A percentile compares a stretch with the other conserved stretches of the same genome.
Conservation (phyloP, 2,888 invertebrate species). For the Pyralis farinalis region DNA sequence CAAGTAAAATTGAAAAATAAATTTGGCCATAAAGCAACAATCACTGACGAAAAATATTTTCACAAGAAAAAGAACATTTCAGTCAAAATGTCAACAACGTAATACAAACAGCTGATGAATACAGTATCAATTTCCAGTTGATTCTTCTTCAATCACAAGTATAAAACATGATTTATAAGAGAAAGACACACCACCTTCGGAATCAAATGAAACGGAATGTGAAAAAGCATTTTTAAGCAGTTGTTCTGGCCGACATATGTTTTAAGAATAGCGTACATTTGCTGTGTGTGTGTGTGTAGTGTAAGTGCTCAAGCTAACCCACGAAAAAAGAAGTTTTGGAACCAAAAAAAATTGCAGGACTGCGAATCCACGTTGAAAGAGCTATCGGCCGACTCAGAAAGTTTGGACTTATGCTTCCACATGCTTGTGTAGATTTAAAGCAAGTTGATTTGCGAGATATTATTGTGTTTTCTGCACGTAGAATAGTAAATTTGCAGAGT, state of each 20-base stretch:
- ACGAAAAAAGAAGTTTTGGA: conserved; percentile 9
- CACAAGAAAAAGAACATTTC: too few species aligned
- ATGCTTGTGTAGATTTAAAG: conserved; percentile 14
- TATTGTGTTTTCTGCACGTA: conserved; percentile 15
- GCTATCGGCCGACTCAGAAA: conserved; percentile 13
- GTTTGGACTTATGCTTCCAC: conserved; percentile 14
- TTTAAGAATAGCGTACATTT: conserved; percentile 19
- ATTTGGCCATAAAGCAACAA: too few species aligned
- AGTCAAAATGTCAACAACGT: too few species aligned
- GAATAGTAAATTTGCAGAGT: conserved; percentile 15
- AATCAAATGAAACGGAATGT: too few species aligned
- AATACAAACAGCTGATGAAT: too few species aligned
- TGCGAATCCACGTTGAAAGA: conserved; percentile 20
- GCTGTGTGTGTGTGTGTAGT: conserved; percentile 14
- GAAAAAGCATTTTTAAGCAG: too few species aligned
- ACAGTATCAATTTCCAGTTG: too few species aligned
- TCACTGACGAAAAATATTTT: too few species aligned
- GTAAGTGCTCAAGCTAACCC: conserved; percentile 10
- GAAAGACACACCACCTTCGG: too few species aligned
- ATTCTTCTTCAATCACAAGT: too few species aligned
- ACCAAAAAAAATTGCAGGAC: conserved; percentile 14
- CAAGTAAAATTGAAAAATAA: too few species aligned
- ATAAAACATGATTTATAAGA: too few species aligned
- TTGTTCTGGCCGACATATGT: conserved; percentile 20
- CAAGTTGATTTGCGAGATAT: conserved; percentile 14